Percentiles rank a stretch among this genome's conserved stretches.
Conservation (phyloP, 2,888 invertebrate species). For the Adela reaumurella region DNA sequence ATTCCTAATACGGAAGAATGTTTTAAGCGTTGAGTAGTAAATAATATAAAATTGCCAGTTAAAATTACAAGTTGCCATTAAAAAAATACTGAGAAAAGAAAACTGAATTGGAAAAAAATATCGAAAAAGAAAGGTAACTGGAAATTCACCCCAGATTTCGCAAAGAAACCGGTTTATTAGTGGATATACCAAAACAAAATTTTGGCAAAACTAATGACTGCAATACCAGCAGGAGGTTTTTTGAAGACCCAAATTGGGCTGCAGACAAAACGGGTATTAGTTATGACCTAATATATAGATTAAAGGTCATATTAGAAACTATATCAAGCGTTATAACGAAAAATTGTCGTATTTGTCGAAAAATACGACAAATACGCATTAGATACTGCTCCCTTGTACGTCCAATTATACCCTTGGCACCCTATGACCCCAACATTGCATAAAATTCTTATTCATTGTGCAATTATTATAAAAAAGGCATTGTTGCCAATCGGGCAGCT, state of each 20-base stretch:
- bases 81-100: conserved; percentile 17
- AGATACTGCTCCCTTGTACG: conserved; percentile 13
- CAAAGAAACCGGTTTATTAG: conserved; percentile 11
- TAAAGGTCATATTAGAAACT: conserved; percentile 1
- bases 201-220: conserved; percentile 16
- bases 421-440: conserved; percentile 19
- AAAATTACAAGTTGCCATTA: conserved; percentile 19
- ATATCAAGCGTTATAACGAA: conserved; percentile 8
- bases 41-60: too few species aligned
- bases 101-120: conserved; percentile 9
- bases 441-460: conserved; percentile 16
- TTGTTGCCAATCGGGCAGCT: conserved; percentile 18
- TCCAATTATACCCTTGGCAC: conserved; percentile 17
- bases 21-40: too few species aligned
- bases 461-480: conserved; percentile 13
- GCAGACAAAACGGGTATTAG: conserved; percentile 16
- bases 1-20: too few species aligned
- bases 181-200: conserved; percentile 16
- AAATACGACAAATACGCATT: conserved; percentile 5
- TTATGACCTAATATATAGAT: background rate
- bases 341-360: conserved; percentile 5
- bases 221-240: conserved; percentile 14
- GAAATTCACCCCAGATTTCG: conserved; percentile 9
- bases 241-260: conserved; percentile 11
- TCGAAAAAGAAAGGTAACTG: conserved; percentile 7